A percentile compares a stretch with the other conserved stretches of the same genome.
These are phyloP conservation scores for Gari tellinella DNA, from an alignment of 2,888 invertebrate genomes.

Conservation along the genomic window DNA sequence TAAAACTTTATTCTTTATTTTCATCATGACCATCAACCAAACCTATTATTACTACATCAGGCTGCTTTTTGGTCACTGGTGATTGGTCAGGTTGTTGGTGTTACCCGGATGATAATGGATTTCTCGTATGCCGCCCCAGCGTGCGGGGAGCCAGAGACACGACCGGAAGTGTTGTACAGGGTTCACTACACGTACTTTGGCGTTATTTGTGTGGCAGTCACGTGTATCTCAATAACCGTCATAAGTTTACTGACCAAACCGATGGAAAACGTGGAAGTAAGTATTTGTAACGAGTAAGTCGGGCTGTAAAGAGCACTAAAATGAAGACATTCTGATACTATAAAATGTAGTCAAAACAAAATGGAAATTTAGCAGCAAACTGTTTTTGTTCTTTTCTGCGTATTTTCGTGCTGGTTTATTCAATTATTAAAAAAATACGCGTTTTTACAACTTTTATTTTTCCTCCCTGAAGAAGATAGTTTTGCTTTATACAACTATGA, in stretches of 20 bases:
- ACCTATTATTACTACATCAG: constrained; percentile 29
- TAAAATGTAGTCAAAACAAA: too few relatives aligned
- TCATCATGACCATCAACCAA: too few relatives aligned
- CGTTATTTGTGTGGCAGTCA: constrained; percentile 63
- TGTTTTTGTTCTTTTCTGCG: too few relatives aligned
- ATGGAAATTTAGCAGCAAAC: too few relatives aligned
- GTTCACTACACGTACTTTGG: constrained; percentile 78
- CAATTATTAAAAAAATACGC: constrained; percentile 11
- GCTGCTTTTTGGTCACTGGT: constrained; percentile 85
- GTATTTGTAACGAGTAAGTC: too few relatives aligned
- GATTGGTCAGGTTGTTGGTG: constrained; percentile 83
- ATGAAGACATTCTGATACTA: too few relatives aligned
- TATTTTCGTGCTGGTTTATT: background rate
- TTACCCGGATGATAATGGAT: constrained; percentile 84
- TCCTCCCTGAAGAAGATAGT: too few relatives aligned
- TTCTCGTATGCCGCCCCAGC: constrained; percentile 82
- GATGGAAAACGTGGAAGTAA: too few relatives aligned
- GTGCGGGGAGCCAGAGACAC: constrained; percentile 82
- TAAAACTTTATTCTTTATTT: too few relatives aligned
- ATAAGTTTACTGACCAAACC: constrained; percentile 60
- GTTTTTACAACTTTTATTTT: too few relatives aligned
- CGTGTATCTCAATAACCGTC: constrained; percentile 59
- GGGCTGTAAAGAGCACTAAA: too few relatives aligned
- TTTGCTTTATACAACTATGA: too few relatives aligned
- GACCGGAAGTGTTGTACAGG: constrained; percentile 75